Conservation (phyloP, 2,797 vertebrate species). For the Trematomus bernacchii region DNA sequence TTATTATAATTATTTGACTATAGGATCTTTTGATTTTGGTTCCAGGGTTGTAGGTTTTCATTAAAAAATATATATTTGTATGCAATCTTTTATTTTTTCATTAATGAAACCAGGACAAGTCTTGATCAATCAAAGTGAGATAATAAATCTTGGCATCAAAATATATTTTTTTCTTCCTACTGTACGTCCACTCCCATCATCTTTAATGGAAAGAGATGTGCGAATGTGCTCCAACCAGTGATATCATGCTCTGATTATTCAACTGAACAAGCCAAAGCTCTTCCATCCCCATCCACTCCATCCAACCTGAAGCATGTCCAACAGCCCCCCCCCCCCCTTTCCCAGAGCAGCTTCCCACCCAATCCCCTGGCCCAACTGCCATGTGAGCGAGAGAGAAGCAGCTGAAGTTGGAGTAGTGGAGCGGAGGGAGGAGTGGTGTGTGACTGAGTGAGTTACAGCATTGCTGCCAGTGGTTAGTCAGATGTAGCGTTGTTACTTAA, state of each 20-base stretch:
- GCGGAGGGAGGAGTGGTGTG: slow-evolving; percentile 20
- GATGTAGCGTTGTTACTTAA: slow-evolving; percentile 81
- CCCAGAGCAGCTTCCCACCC: slow-evolving; percentile 19
- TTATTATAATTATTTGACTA: neutral
- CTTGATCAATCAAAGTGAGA: neutral
- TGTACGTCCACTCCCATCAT: neutral
- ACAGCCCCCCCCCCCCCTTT: slow-evolving; percentile 22
- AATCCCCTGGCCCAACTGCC: neutral
- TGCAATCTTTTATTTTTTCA: no score
- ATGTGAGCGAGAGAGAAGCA: slow-evolving; percentile 24
- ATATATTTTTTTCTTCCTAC: neutral
- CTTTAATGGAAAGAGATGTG: neutral
- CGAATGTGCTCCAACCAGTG: slow-evolving; percentile 46
- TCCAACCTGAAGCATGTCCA: slow-evolving; percentile 34
- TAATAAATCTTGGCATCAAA: slow-evolving; percentile 1
- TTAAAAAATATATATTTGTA: no score
- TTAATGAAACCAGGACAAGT: neutral
- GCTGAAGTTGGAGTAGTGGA: slow-evolving; percentile 27
- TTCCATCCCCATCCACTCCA: slow-evolving; percentile 25
- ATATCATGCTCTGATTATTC: slow-evolving; percentile 71
- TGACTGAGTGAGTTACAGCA: slow-evolving; percentile 39
- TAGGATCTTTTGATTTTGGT: neutral
- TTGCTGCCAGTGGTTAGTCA: slow-evolving; percentile 61
- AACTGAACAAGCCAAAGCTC: slow-evolving; percentile 46
- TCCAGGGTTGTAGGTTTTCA: no score